These are phyloP conservation scores for Lepus americanus DNA, from an alignment of 2,113 vertebrate species.

Conservation along the genomic window DNA sequence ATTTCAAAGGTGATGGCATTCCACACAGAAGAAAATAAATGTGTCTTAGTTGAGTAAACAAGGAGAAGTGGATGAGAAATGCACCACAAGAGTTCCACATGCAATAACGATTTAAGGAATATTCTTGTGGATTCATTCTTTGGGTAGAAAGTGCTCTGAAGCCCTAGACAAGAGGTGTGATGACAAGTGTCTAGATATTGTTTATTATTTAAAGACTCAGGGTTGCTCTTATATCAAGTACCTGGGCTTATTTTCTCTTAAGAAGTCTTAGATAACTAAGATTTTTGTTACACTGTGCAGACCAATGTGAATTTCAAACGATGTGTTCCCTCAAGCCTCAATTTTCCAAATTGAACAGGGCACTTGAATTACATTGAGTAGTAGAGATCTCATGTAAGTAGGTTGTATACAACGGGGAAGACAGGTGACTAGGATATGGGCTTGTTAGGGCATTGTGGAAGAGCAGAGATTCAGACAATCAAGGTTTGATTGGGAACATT, in stretches of 20 bases:
- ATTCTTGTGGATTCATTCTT: background rate
- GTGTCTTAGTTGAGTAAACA: background rate
- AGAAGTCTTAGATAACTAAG: constrained; percentile 60
- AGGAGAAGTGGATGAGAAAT: background rate
- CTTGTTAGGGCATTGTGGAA: background rate
- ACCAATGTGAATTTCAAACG: constrained; percentile 54
- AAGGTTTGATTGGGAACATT: background rate
- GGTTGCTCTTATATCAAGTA: constrained; percentile 16
- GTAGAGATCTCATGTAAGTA: background rate
- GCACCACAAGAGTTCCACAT: background rate
- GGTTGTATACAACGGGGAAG: background rate
- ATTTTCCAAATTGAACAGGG: constrained; percentile 52
- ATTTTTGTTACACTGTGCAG: background rate
- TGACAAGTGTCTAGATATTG: background rate
- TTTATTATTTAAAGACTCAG: background rate
- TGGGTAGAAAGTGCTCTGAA: background rate
- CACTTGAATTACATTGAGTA: constrained; percentile 1
- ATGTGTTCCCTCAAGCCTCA: constrained; percentile 43
- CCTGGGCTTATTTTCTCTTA: constrained; percentile 17
- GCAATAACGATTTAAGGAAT: background rate
- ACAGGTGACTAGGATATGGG: background rate
- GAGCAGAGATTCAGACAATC: background rate
- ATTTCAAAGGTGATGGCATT: constrained; percentile 10
- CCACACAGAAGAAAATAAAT: background rate
- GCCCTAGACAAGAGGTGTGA: background rate